Evolutionary conservation across 2,888 invertebrate genomes (phyloP).

Genomic region (Brachylomia viminalis): DNA sequence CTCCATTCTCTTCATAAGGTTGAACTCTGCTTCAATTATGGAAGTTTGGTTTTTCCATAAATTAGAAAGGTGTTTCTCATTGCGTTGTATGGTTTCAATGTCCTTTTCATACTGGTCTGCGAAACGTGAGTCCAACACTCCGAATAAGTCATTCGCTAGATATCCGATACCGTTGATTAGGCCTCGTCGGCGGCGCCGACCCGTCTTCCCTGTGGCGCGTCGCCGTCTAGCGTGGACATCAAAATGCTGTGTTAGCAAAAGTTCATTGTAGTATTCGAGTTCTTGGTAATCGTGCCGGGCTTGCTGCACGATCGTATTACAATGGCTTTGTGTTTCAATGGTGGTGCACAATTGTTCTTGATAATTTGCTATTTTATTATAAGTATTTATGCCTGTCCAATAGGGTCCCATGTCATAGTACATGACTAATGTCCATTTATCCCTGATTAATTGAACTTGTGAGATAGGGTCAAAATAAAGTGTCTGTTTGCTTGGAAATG

Average conservation of each 20-base stretch:
- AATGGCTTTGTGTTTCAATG: slow-evolving; percentile 4
- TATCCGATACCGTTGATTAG: slow-evolving; percentile 15
- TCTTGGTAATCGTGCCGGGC: slow-evolving; percentile 12
- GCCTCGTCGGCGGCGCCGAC: not conserved
- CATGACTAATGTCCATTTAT: not conserved
- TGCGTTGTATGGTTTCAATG: too few species aligned
- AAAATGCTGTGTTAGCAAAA: slow-evolving; percentile 22
- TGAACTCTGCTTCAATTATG: not conserved
- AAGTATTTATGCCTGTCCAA: not conserved
- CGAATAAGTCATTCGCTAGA: slow-evolving; percentile 14
- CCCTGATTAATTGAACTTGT: not conserved
- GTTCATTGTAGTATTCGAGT: slow-evolving; percentile 20
- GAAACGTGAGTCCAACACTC: slow-evolving; percentile 2
- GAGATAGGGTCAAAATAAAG: not conserved
- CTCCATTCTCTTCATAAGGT: not conserved
- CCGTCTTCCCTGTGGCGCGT: not conserved
- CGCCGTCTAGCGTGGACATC: slow-evolving; percentile 7
- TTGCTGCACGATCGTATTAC: slow-evolving; percentile 4
- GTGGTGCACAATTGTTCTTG: not conserved
- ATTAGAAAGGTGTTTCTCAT: too few species aligned
- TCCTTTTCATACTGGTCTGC: too few species aligned
- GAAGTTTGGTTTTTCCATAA: too few species aligned
- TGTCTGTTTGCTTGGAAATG: not conserved
- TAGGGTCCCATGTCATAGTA: not conserved
- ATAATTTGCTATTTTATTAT: slow-evolving; percentile 3